phyloP scores from a whole-genome alignment of 2,113 vertebrate species.

The Sceloporus undulatus region DNA sequence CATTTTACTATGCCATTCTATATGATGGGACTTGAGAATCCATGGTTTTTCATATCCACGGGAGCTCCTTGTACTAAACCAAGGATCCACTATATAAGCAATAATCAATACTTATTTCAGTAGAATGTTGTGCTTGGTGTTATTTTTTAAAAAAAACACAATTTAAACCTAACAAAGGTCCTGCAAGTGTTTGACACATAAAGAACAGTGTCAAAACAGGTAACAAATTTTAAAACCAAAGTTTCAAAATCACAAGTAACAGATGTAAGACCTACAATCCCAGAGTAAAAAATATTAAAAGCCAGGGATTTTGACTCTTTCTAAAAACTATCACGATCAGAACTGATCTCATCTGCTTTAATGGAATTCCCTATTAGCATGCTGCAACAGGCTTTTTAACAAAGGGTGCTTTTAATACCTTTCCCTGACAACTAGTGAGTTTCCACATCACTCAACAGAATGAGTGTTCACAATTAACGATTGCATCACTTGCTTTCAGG shows the following conservation, averaged over 20 bases:
- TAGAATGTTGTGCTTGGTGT: background rate
- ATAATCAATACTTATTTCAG: no score
- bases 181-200: no score
- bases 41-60: no score
- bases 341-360: background rate
- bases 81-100: no score
- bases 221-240: background rate
- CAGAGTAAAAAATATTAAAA: background rate
- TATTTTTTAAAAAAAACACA: background rate
- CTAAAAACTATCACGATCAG: background rate
- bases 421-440: background rate
- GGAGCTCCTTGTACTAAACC: no score
- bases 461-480: background rate
- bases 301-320: background rate
- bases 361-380: background rate
- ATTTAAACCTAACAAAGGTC: background rate
- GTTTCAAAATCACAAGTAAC: background rate
- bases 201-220: background rate
- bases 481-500: no score
- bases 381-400: no score
- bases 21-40: no score
- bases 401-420: background rate
- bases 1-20: no score
- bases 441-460: background rate
- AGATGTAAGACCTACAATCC: background rate